Evolutionary conservation across 2,797 vertebrate genomes (phyloP).

Genomic region (Pipistrellus pipistrellus): DNA sequence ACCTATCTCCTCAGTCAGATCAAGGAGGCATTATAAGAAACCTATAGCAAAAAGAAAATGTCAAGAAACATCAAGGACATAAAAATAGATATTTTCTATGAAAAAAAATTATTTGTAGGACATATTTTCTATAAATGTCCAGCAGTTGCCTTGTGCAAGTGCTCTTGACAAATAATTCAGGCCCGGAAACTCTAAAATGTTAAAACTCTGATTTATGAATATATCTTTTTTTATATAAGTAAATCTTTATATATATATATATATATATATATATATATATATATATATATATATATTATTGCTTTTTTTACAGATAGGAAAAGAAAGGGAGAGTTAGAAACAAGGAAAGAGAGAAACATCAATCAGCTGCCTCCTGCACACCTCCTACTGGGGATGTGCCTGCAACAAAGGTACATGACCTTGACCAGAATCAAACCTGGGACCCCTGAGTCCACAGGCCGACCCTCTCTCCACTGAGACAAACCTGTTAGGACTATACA

Average conservation of each 20-base stretch:
- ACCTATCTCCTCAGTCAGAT: slow-evolving; percentile 74
- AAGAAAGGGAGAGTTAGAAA: too few species aligned
- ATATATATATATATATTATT: too few species aligned
- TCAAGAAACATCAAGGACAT: slow-evolving; percentile 69
- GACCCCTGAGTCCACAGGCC: too few species aligned
- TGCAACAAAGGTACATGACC: too few species aligned
- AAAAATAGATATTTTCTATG: slow-evolving; percentile 76
- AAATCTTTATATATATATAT: not conserved
- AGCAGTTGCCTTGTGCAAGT: slow-evolving; percentile 42
- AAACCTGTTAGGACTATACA: not conserved
- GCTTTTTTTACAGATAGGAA: too few species aligned
- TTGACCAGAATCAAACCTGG: too few species aligned
- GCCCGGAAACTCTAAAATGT: slow-evolving; percentile 63
- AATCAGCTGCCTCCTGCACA: too few species aligned
- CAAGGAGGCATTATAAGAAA: slow-evolving; percentile 77
- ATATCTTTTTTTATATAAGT: slow-evolving; percentile 40
- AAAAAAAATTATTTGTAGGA: slow-evolving; percentile 66
- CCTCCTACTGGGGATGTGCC: too few species aligned
- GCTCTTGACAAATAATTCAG: slow-evolving; percentile 72
- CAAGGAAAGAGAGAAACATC: too few species aligned
- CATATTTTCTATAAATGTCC: slow-evolving; percentile 78
- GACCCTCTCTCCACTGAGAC: too few species aligned
- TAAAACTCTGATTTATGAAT: slow-evolving; percentile 62
- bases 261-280: too few species aligned
- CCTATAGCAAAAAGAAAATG: slow-evolving; percentile 77